Conservation (phyloP, 1,140 invertebrate genomes). For the Drosophila orosa region DNA sequence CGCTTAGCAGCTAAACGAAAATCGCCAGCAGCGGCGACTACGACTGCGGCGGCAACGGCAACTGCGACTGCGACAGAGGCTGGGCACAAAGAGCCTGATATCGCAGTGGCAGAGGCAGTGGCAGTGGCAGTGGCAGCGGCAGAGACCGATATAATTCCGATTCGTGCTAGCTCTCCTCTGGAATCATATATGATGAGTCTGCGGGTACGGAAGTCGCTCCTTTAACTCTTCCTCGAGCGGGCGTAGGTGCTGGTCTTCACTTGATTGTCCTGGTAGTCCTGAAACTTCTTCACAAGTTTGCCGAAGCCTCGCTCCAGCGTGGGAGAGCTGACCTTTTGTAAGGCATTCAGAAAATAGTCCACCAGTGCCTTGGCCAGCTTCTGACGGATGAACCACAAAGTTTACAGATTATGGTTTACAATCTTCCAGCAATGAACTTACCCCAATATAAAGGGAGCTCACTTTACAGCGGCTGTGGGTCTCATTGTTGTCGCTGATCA, state of each 20-base stretch:
- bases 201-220: neutral
- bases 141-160: constrained; percentile 25
- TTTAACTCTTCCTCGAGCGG: neutral
- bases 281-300: constrained; percentile 49
- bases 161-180: constrained; percentile 7
- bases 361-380: constrained; percentile 36
- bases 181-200: constrained; percentile 1
- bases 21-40: constrained; percentile 18
- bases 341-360: constrained; percentile 35
- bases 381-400: constrained; percentile 13
- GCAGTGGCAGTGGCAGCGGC: constrained; percentile 19
- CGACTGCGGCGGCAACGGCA: constrained; percentile 18
- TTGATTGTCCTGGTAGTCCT: constrained; percentile 13
- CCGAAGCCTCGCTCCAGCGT: constrained; percentile 54
- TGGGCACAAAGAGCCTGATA: constrained; percentile 35
- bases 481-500: constrained; percentile 43
- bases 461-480: constrained; percentile 41
- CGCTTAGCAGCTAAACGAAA: constrained; percentile 69
- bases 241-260: neutral
- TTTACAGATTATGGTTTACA: neutral
- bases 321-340: constrained; percentile 45
- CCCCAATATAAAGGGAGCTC: constrained; percentile 12
- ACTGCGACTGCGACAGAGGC: constrained; percentile 31
- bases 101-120: constrained; percentile 26
- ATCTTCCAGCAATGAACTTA: neutral